These are phyloP conservation scores for Falco novaeseelandiae DNA, from an alignment of 2,797 vertebrate species.

Conservation along the genomic window DNA sequence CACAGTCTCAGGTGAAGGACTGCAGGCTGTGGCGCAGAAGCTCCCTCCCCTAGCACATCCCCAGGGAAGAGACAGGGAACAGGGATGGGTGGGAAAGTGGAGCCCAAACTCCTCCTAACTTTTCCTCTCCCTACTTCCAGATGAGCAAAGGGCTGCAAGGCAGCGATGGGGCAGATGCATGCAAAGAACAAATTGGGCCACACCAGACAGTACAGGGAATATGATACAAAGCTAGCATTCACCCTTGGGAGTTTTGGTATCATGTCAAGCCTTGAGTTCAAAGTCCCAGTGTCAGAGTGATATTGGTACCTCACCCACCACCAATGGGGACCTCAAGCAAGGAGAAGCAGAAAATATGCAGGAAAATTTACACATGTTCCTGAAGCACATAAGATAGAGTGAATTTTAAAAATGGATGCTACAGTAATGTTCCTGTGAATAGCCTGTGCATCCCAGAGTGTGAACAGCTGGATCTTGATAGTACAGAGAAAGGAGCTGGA, in stretches of 20 bases:
- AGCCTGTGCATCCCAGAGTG: background rate
- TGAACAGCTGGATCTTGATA: background rate
- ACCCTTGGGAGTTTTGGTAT: background rate
- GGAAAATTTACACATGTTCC: background rate
- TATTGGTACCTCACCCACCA: background rate
- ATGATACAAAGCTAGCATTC: background rate
- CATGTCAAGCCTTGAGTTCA: background rate
- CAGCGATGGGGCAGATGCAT: rapidly evolving
- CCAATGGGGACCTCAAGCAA: background rate
- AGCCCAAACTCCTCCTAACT: background rate
- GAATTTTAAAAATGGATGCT: background rate
- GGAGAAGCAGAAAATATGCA: background rate
- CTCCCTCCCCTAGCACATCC: background rate
- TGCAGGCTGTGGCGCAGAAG: background rate
- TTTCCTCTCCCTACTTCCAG: background rate
- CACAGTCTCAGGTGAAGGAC: background rate
- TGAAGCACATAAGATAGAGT: rapidly evolving
- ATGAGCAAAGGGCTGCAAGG: background rate
- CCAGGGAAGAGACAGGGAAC: background rate
- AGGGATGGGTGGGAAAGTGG: background rate
- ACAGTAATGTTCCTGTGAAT: background rate
- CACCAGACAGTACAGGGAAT: background rate
- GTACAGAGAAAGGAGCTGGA: background rate
- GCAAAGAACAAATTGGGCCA: background rate
- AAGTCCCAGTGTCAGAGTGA: background rate